A percentile compares a stretch with the other conserved stretches of the same genome.
Conservation (phyloP, 2,888 invertebrate species). For the Mactromeris polynyma region DNA sequence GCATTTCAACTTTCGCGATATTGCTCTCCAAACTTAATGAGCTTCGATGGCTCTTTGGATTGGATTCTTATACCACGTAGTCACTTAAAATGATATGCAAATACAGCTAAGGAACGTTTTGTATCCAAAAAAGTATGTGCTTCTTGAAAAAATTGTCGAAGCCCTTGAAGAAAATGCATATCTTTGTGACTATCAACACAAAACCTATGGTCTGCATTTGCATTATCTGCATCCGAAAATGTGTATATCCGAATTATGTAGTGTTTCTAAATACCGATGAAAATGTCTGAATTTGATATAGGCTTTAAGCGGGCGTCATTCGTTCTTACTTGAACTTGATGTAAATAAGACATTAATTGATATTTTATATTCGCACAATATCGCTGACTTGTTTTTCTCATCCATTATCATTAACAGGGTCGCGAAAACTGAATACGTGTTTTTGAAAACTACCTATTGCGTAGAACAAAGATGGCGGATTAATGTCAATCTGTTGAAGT, state of each 20-base stretch:
- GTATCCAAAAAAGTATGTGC: not conserved
- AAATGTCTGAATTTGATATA: too few species aligned
- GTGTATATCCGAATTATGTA: not conserved
- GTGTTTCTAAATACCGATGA: too few species aligned
- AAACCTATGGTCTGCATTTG: not conserved
- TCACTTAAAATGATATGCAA: not conserved
- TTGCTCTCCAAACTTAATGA: too few species aligned
- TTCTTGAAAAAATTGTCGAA: not conserved
- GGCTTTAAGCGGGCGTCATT: not conserved
- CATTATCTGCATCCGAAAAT: not conserved
- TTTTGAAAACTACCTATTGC: not conserved
- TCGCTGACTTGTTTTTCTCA: not conserved
- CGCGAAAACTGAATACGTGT: not conserved
- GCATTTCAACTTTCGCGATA: too few species aligned
- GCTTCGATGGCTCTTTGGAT: too few species aligned
- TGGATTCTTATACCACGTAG: too few species aligned
- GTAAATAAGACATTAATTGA: not conserved
- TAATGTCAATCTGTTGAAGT: not conserved
- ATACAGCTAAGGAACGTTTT: not conserved
- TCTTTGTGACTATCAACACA: not conserved
- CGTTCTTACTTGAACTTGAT: not conserved
- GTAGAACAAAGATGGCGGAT: not conserved
- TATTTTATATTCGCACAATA: not conserved
- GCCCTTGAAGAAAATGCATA: too few species aligned
- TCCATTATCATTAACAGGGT: not conserved